phyloP scores from a whole-genome alignment of 2,113 vertebrate species.

The Coptodon rendalli region DNA sequence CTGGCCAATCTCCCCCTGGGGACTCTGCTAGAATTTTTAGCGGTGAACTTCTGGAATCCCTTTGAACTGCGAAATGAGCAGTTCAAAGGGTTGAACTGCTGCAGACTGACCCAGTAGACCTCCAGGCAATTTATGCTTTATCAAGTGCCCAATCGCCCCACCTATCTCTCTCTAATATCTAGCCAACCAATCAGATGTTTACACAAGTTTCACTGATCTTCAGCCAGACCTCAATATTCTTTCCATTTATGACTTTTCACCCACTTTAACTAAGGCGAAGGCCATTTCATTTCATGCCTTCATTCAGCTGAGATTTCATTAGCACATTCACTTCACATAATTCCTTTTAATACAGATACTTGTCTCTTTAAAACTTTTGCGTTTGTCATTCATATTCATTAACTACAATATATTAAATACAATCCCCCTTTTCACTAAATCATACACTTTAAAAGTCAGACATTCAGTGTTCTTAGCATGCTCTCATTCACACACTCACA shows the following conservation, averaged over 20 bases:
- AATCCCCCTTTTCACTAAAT: not conserved
- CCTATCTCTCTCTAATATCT: not conserved
- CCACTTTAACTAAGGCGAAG: fast-evolving
- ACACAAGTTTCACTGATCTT: not conserved
- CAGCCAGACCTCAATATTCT: not conserved
- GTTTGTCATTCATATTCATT: not conserved
- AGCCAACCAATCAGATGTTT: not conserved
- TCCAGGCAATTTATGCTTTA: not conserved
- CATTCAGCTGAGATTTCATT: fast-evolving
- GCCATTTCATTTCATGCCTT: fast-evolving
- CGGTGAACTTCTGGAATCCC: fast-evolving
- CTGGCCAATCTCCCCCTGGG: not conserved
- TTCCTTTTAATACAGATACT: not conserved
- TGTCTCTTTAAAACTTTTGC: not conserved
- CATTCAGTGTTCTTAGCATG: not conserved
- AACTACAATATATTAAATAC: not conserved
- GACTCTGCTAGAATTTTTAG: not conserved
- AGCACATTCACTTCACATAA: not conserved
- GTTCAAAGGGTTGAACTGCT: not conserved
- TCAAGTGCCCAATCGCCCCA: fast-evolving
- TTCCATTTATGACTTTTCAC: not conserved
- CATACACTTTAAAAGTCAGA: not conserved
- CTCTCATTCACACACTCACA: not conserved
- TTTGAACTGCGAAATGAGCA: not conserved
- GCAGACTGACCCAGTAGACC: not conserved